Conservation (phyloP, 2,888 invertebrate species). For the Cheiracanthium punctorium region DNA sequence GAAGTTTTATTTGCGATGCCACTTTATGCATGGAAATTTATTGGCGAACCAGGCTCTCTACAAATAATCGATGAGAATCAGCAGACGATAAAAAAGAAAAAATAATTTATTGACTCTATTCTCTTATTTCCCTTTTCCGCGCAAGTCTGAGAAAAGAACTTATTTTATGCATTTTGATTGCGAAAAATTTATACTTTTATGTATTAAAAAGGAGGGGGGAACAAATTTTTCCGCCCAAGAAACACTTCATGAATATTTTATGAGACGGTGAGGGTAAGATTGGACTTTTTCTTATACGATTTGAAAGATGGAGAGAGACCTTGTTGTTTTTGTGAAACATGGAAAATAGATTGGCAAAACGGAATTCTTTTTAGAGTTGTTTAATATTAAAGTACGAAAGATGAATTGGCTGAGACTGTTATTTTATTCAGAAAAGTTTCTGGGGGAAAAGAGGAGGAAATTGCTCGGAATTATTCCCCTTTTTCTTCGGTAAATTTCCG, state of each 20-base stretch:
- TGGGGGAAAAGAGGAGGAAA: not conserved
- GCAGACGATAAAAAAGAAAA: not conserved
- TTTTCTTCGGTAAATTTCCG: no score
- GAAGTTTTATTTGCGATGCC: not conserved
- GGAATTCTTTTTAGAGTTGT: not conserved
- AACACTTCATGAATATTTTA: conserved; percentile 7
- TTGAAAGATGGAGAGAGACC: not conserved
- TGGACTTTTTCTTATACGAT: not conserved
- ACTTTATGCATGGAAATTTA: not conserved
- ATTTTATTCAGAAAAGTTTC: not conserved
- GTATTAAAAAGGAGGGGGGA: not conserved
- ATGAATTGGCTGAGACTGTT: not conserved
- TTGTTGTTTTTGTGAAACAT: conserved; percentile 2
- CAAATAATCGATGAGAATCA: conserved; percentile 1
- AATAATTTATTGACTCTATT: conserved; percentile 4
- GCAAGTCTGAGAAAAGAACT: not conserved
- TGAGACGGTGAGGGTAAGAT: not conserved
- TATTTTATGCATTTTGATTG: conserved; percentile 13
- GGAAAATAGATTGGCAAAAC: not conserved
- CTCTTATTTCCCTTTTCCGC: not conserved
- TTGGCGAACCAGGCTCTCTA: not conserved
- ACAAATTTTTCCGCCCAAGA: not conserved
- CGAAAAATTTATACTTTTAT: not conserved
- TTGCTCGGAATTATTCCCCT: not conserved
- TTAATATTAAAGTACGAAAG: conserved; percentile 1